Conservation (phyloP, 2,888 invertebrate genomes). For the Meiosimyza decipiens region DNA sequence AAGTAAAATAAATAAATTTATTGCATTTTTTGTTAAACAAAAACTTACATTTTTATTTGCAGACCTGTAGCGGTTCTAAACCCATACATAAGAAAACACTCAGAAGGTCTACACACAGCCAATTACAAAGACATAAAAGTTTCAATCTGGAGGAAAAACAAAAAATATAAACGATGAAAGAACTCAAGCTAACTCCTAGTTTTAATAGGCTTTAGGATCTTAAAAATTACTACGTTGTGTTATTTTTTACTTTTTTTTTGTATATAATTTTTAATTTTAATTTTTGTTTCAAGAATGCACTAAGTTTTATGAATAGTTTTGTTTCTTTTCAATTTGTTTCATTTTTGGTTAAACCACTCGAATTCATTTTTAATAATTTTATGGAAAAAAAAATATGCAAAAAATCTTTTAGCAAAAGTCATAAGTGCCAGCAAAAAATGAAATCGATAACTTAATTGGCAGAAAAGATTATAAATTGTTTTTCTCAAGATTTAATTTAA, state of each 20-base stretch:
- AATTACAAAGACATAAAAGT: background rate
- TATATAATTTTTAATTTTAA: constrained; percentile 21
- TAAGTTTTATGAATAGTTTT: constrained; percentile 16
- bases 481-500: constrained; percentile 1
- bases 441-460: background rate
- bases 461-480: background rate
- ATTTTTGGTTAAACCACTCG: constrained; percentile 22
- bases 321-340: background rate
- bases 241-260: constrained; percentile 31
- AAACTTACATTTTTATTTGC: constrained; percentile 26
- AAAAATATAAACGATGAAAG: background rate
- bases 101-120: constrained; percentile 24
- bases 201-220: constrained; percentile 41
- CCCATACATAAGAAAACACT: constrained; percentile 15
- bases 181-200: constrained; percentile 42
- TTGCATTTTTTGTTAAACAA: background rate
- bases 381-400: background rate
- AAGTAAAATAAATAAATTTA: constrained; percentile 52
- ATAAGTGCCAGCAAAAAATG: background rate
- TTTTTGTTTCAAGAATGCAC: constrained; percentile 24
- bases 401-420: too few relatives aligned
- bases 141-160: background rate
- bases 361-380: background rate
- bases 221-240: constrained; percentile 7
- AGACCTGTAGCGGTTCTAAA: constrained; percentile 56